Evolutionary conservation across 53 echinoderm and acorn worm genomes (phyloP).

Genomic region (Apostichopus leukothele): DNA sequence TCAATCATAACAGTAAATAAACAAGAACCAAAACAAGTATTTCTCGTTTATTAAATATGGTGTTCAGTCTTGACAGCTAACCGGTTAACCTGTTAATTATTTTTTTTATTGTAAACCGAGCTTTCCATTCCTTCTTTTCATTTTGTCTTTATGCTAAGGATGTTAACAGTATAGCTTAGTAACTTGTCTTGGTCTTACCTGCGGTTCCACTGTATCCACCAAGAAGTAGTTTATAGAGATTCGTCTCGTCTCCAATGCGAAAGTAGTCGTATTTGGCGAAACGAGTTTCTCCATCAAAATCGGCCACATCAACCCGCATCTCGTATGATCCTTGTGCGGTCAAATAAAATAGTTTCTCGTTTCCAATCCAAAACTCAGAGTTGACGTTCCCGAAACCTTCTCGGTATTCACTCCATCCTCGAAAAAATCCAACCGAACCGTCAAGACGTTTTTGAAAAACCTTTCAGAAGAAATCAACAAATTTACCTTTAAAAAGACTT

Average conservation of each 20-base stretch:
- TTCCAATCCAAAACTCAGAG: constrained; percentile 74
- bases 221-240: neutral
- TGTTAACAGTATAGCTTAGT: too few relatives aligned
- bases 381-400: constrained; percentile 68
- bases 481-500: too few relatives aligned
- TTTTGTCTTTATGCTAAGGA: too few relatives aligned
- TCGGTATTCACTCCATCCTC: constrained; percentile 63
- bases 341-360: constrained; percentile 65
- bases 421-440: constrained; percentile 61
- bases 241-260: neutral
- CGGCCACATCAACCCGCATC: constrained; percentile 59
- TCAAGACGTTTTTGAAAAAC: constrained; percentile 69
- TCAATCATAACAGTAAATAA: too few relatives aligned
- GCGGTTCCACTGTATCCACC: neutral
- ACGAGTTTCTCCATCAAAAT: constrained; percentile 54
- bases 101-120: too few relatives aligned
- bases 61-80: too few relatives aligned
- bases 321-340: constrained; percentile 60
- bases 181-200: neutral
- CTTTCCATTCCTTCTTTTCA: too few relatives aligned
- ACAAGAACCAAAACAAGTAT: too few relatives aligned
- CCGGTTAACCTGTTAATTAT: too few relatives aligned
- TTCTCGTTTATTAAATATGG: too few relatives aligned
- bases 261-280: constrained; percentile 70
- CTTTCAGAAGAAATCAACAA: constrained; percentile 14